Evolutionary conservation across 2,113 vertebrate genomes (phyloP).

Genomic region (Cariama cristata): DNA sequence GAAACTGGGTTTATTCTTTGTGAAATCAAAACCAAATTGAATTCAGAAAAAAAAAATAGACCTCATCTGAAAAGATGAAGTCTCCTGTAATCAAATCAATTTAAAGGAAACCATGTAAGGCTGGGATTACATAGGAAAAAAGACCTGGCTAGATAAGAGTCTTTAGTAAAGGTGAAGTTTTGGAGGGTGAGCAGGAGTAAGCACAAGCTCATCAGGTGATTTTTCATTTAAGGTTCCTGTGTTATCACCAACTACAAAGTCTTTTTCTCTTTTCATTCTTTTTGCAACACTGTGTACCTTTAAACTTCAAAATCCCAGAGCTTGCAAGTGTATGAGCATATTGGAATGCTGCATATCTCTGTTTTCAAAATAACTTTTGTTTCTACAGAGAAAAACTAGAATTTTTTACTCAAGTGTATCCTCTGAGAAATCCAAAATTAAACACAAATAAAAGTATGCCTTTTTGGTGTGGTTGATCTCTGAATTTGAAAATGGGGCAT

Average conservation of each 20-base stretch:
- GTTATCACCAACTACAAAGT: background rate
- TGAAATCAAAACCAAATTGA: background rate
- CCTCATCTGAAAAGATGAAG: background rate
- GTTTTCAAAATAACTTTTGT: background rate
- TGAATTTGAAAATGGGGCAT: background rate
- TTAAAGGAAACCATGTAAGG: background rate
- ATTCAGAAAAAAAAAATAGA: background rate
- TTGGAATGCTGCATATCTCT: background rate
- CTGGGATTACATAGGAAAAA: background rate
- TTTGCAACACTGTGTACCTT: background rate
- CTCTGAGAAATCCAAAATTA: background rate
- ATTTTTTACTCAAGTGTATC: background rate
- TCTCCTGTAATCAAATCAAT: background rate
- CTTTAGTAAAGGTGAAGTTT: background rate
- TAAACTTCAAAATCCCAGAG: background rate
- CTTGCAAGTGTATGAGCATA: background rate
- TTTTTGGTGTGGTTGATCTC: background rate
- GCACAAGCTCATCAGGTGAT: background rate
- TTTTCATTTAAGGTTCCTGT: background rate
- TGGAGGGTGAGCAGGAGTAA: background rate
- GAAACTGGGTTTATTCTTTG: background rate
- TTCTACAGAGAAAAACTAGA: background rate
- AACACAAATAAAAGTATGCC: background rate
- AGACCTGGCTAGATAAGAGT: background rate
- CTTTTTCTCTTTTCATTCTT: background rate